Conservation (phyloP, 2,113 vertebrate species). For the Accipiter cooperii region DNA sequence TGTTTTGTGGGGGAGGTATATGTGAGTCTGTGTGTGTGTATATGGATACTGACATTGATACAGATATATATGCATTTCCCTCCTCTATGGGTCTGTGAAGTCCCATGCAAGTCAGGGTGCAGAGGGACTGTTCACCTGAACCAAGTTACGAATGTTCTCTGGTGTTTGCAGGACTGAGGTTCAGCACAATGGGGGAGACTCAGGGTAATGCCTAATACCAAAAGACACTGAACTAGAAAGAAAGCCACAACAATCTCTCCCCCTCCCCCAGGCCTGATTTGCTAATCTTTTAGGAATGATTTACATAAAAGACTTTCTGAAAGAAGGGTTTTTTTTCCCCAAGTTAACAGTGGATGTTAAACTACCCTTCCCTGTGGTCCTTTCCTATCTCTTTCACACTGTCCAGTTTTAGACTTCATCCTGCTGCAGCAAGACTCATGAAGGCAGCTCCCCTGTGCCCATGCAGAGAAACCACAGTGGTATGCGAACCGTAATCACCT, state of each 20-base stretch:
- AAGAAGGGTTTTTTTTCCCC: background rate
- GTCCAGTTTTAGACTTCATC: slow-evolving; percentile 19
- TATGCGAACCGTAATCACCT: slow-evolving; percentile 10
- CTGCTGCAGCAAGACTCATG: background rate
- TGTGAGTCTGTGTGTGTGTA: background rate
- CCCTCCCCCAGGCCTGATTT: slow-evolving; percentile 9
- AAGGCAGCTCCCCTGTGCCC: slow-evolving; percentile 6
- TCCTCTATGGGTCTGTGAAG: background rate
- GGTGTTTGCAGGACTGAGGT: background rate
- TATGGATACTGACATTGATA: background rate
- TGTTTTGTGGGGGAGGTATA: background rate
- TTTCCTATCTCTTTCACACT: slow-evolving; percentile 6
- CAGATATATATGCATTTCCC: background rate
- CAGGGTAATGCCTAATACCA: background rate
- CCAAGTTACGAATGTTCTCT: background rate
- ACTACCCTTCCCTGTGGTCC: background rate
- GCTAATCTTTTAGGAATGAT: slow-evolving; percentile 44
- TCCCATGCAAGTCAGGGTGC: background rate
- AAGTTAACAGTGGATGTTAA: background rate
- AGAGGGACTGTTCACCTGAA: background rate
- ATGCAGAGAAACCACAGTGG: slow-evolving; percentile 6
- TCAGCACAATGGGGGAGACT: background rate
- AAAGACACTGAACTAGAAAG: background rate
- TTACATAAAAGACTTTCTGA: slow-evolving; percentile 30
- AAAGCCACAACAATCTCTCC: background rate